Conservation (phyloP, 2,113 vertebrate genomes). For the Accipiter cooperii region DNA sequence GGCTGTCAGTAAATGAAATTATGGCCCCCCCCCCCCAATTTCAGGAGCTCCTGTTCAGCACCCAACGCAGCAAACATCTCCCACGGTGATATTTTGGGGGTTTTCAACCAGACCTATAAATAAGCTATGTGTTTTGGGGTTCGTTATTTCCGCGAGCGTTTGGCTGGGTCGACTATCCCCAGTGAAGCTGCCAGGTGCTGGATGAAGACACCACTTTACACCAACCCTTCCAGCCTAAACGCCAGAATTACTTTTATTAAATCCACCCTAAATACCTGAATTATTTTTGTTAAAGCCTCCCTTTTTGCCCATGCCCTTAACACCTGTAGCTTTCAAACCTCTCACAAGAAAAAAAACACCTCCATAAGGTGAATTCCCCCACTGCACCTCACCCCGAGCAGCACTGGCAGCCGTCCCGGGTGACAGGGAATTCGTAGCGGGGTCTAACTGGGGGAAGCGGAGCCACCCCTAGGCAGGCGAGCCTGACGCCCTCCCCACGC, state of each 20-base stretch:
- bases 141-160: not conserved
- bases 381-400: fast-evolving
- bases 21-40: no score
- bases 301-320: not conserved
- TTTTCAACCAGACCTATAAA: not conserved
- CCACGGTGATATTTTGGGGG: not conserved
- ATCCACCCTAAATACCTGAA: not conserved
- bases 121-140: not conserved
- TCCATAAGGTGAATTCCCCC: not conserved
- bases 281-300: not conserved
- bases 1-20: not conserved
- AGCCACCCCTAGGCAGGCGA: not conserved
- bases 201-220: not conserved
- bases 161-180: not conserved
- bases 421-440: not conserved
- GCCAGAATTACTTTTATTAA: not conserved
- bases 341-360: not conserved
- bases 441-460: fast-evolving
- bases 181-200: not conserved
- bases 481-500: fast-evolving
- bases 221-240: not conserved
- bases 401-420: not conserved
- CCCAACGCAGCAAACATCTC: not conserved
- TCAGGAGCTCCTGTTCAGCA: not conserved
- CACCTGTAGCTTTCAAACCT: not conserved